A percentile compares a stretch with the other conserved stretches of the same genome.
Conservation (phyloP, 2,888 invertebrate genomes). For the Tenthredo notha region DNA sequence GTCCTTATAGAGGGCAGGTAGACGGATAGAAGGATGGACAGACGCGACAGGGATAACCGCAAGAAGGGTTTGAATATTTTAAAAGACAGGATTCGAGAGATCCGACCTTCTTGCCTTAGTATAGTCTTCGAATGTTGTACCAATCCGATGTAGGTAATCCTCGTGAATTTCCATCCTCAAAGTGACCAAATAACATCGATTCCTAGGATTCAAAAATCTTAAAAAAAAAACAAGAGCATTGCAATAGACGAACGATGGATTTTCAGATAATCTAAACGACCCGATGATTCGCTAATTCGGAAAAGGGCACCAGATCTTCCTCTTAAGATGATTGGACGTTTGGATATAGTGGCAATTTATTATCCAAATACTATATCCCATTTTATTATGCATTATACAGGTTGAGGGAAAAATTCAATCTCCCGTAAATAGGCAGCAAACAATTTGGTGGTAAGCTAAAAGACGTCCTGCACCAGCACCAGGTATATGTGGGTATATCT, state of each 20-base stretch:
- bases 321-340: background rate
- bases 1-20: constrained; percentile 52
- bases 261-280: background rate
- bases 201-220: background rate
- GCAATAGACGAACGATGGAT: background rate
- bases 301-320: background rate
- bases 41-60: constrained; percentile 52
- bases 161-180: background rate
- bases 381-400: constrained; percentile 54
- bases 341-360: background rate
- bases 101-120: constrained; percentile 54
- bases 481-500: constrained; percentile 18
- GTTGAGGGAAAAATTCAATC: constrained; percentile 67
- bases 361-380: background rate
- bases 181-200: background rate
- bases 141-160: background rate
- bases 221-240: background rate
- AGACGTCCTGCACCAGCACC: constrained; percentile 52
- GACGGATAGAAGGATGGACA: constrained; percentile 59
- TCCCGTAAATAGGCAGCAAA: constrained; percentile 69
- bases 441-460: constrained; percentile 68
- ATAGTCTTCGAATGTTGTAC: constrained; percentile 15
- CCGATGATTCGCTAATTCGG: background rate
- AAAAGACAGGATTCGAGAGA: constrained; percentile 63
- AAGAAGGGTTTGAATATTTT: constrained; percentile 66